Conservation (phyloP, 2,888 invertebrate species). For the Eristalinus sepulchralis region DNA sequence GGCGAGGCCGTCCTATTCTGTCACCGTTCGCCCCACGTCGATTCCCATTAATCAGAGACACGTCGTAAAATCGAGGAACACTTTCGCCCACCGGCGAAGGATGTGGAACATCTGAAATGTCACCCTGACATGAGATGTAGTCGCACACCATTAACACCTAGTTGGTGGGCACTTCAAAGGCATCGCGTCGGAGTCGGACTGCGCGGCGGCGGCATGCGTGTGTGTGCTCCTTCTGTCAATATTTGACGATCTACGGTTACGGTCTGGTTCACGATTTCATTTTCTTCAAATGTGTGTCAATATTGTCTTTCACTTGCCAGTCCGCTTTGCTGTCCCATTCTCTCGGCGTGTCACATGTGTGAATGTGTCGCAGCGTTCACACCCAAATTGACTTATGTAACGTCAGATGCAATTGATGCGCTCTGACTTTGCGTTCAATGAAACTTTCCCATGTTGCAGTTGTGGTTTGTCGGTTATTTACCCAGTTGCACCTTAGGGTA, state of each 20-base stretch:
- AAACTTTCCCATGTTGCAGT: slow-evolving; percentile 53
- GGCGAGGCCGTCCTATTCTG: slow-evolving; percentile 21
- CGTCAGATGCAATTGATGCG: slow-evolving; percentile 44
- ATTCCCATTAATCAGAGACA: slow-evolving; percentile 30
- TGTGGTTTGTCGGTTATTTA: slow-evolving; percentile 58
- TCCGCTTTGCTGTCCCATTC: neutral
- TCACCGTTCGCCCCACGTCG: slow-evolving; percentile 8
- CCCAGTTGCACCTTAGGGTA: slow-evolving; percentile 46
- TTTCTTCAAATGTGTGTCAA: slow-evolving; percentile 53
- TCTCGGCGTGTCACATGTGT: slow-evolving; percentile 7
- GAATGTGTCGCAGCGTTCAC: neutral
- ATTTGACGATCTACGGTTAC: slow-evolving; percentile 58
- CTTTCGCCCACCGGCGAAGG: slow-evolving; percentile 25
- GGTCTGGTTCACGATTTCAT: slow-evolving; percentile 54
- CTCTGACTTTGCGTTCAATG: neutral
- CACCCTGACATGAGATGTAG: slow-evolving; percentile 17
- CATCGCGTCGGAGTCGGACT: neutral
- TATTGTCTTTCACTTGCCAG: slow-evolving; percentile 57
- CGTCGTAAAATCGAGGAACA: neutral
- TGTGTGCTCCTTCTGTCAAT: slow-evolving; percentile 39
- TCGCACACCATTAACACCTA: slow-evolving; percentile 33
- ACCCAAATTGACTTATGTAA: slow-evolving; percentile 40
- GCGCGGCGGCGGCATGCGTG: slow-evolving; percentile 14
- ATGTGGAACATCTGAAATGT: slow-evolving; percentile 10
- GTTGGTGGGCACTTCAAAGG: slow-evolving; percentile 37